Evolutionary conservation across 2,888 invertebrate genomes (phyloP), one percentile per base, ranked within the genome.

Genomic region (Notodonta ziczac): DNA sequence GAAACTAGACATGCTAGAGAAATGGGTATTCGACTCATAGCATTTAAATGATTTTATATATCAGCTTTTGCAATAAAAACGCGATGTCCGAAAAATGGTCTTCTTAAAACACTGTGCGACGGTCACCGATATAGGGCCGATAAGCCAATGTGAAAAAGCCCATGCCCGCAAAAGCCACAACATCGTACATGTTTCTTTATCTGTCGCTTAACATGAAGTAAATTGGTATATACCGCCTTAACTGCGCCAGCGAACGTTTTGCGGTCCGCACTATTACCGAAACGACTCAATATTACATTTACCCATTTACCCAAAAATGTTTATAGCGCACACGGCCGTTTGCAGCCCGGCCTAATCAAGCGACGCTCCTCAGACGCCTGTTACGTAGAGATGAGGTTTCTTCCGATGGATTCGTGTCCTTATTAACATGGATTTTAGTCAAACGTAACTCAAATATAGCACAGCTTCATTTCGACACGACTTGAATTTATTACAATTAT

Each of bases 261-360:
- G 78, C 74, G 80, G 86, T 82, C 81, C 84, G 83, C 89, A 86
- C 91, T 91, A 90, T 91, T 89, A 91, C 87, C 86, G 86, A 87
- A 92, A 92, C 89, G 89, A 88, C 88, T 78, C 83, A 82, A 87
- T 92, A 92, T 93, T 91, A 90, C 90, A 84, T 88, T 89, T 88
- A 89, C 90, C 90, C 90, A 84, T 88, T 89, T 88, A 89, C 90
- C 90, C 89, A 89, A 91, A 91, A 89, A 89, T 89, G 85, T 89
- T 89, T 89, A 89, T 87, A 80, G 87, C 83, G 74, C 80, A 81
- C 83, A 80, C 79, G 82, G 81, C 83, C 84, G 85, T 90, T 89
- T 73, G 74, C 72, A 75, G 74, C 80, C 85, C 83, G 79, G 85
- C 80, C 86, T 92, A 92, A 92, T 92, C 92, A 92, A 88, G 85